Evolutionary conservation across 2,797 vertebrate genomes (phyloP).

Genomic region (Intellagama lesueurii): DNA sequence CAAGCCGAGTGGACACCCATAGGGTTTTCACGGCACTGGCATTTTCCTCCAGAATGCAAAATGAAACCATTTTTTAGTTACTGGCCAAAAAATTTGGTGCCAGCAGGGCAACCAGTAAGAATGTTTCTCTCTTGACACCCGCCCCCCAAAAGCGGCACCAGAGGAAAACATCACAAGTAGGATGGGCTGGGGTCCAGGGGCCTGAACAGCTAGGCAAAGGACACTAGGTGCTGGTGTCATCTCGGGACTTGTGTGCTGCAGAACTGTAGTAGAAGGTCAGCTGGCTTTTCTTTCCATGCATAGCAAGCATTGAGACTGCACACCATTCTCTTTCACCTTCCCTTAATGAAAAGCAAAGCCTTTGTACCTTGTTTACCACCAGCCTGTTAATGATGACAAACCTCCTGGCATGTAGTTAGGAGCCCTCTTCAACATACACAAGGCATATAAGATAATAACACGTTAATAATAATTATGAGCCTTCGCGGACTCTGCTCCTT

Average conservation of each 20-base stretch:
- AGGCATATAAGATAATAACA: background rate
- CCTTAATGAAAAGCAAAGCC: constrained; percentile 24
- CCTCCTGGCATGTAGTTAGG: background rate
- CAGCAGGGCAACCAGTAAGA: background rate
- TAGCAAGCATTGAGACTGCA: background rate
- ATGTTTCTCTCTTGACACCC: background rate
- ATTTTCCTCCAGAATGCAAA: background rate
- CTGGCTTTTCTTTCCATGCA: background rate
- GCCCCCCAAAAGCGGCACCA: background rate
- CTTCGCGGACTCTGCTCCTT: background rate
- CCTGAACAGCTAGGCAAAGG: background rate
- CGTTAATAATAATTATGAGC: constrained; percentile 35
- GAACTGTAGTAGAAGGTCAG: background rate
- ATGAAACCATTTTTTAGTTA: background rate
- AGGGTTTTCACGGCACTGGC: background rate
- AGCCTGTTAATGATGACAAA: constrained; percentile 4
- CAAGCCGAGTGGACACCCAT: background rate
- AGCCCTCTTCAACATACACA: background rate
- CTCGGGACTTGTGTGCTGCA: background rate
- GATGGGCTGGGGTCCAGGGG: too few relatives aligned
- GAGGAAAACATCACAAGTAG: too few relatives aligned
- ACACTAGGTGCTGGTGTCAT: background rate
- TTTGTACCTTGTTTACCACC: background rate
- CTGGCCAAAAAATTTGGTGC: background rate
- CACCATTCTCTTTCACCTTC: background rate